Conservation (phyloP, 1,140 invertebrate species). For the Ctenoplectra terminalis region DNA sequence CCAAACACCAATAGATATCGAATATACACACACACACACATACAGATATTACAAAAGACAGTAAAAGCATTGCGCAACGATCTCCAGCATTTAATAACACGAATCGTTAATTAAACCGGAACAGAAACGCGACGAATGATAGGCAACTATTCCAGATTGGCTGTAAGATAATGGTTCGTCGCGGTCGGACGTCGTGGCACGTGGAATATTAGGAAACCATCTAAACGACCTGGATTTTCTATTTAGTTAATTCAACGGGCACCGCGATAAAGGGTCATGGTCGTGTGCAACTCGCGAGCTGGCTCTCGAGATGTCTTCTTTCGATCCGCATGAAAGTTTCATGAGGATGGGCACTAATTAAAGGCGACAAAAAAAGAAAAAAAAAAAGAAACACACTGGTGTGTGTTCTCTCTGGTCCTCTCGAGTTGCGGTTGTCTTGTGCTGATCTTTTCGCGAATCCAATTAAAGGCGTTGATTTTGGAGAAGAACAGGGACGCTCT, state of each 20-base stretch:
- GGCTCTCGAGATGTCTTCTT: conserved; percentile 45
- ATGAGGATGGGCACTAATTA: conserved; percentile 51
- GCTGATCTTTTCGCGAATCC: conserved; percentile 31
- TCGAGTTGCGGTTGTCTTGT: background rate
- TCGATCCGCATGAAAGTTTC: conserved; percentile 54
- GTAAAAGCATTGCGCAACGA: conserved; percentile 3
- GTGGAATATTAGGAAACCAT: conserved; percentile 53
- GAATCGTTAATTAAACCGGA: background rate
- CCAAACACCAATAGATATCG: too few relatives aligned
- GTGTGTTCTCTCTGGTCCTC: background rate
- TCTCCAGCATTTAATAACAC: background rate
- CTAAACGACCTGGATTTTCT: conserved; percentile 52
- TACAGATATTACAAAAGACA: background rate
- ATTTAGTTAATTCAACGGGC: conserved; percentile 46
- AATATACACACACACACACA: background rate
- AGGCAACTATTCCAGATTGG: background rate
- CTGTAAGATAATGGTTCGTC: background rate
- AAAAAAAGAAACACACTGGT: background rate
- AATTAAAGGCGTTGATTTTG: conserved; percentile 25
- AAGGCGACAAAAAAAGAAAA: background rate
- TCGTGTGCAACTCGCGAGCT: conserved; percentile 35
- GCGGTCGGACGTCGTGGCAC: background rate
- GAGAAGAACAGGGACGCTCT: background rate
- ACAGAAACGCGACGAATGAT: background rate
- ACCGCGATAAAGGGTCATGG: conserved; percentile 46